Base-by-base conservation (phyloP, 2,888 invertebrate genomes). In the Eilema depressum region DNA sequence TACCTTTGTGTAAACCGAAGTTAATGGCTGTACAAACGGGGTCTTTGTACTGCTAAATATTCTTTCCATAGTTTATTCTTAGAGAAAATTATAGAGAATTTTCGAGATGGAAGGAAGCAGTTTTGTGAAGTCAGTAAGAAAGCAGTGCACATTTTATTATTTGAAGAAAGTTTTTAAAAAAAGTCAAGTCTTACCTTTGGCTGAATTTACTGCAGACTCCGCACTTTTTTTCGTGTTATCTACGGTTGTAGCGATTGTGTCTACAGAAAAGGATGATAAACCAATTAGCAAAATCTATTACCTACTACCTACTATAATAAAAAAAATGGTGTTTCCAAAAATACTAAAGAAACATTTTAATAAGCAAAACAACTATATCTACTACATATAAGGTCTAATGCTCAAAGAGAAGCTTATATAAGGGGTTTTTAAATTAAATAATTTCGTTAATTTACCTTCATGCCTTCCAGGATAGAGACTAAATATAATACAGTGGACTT, bases 191-290 rank as follows among this genome's bases (percentile, higher is more conserved):
- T 88, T 85, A 93, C 95, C 94, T 92, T 92, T 95, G 28, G 94
- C 89, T 72, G 93, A 85, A 76, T 90, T 92, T 65, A 89, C 88
- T n/a, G 95, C 95, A 25, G 93, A 86, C 75, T 94, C 94, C 1
- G 96, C 94, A 14, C 93, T 91, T 75, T 93, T 95, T 86, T 93
- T 95, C 72, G 95, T 92, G 77, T 91, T 94, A 80, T 94, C 94
- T 75, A 88, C 90, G 69, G 94, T 92, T 25, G 92, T 90, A 53
- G 93, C 88, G 74, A 94, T 70, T 75, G 94, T 93, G 85, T 95
- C 94, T 94, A 93, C 56, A 79, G 79, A 76, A 73, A 78, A 25
- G 77, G 74, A 68, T 59, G 47, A 66, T 53, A 71, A 70, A 73
- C 56, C 61, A 63, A 60, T 41, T 66, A 66, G 11, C 28, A 66